Evolutionary conservation across 2,888 invertebrate genomes (phyloP), one percentile per base, ranked within the genome.

Genomic region (Seira musarum): DNA sequence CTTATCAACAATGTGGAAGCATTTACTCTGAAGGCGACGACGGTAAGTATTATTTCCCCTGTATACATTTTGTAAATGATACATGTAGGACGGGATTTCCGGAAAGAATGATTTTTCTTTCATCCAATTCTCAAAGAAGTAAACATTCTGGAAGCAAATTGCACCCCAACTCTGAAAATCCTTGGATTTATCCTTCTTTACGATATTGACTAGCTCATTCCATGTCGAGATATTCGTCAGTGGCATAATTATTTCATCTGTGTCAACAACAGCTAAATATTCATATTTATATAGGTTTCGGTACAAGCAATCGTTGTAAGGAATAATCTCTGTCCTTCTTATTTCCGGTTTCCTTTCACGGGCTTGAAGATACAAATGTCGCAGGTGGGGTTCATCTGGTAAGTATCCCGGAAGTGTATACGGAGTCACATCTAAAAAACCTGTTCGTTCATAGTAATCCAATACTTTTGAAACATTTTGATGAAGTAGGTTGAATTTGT

Each of bases 221-320:
- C 97, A 98, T 0, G 91, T 91, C 3, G 89, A 89, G 83, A 92
- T 92, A 86, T 93, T 92, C 86, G 94, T 90, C 6, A n/a, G n/a
- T n/a, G 97, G 97, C 93, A 98, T 96, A 87, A 98, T 96, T n/a
- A n/a, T n/a, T n/a, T 98, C 98, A 90, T 98, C 98, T 84, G 96
- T 94, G 89, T 98, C 98, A 71, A 97, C 90, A 79, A 98, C 90
- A n/a, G 95, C 95, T 73, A 97, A 93, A 90, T 95, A 96, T 84
- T 95, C 93, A 89, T 97, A 97, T 84, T 93, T 92, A 89, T 96
- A 95, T 90, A 97, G 92, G 88, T 97, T 95, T 88, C 95, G 94
- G 90, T 97, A 97, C 73, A 98, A 91, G 88, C 98, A 98, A 89
- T 98, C 98, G 89, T 98, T 98, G 91, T 98, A 98, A 13, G 97